Conservation (phyloP, 1,140 invertebrate genomes). For the Halyomorpha halys region DNA sequence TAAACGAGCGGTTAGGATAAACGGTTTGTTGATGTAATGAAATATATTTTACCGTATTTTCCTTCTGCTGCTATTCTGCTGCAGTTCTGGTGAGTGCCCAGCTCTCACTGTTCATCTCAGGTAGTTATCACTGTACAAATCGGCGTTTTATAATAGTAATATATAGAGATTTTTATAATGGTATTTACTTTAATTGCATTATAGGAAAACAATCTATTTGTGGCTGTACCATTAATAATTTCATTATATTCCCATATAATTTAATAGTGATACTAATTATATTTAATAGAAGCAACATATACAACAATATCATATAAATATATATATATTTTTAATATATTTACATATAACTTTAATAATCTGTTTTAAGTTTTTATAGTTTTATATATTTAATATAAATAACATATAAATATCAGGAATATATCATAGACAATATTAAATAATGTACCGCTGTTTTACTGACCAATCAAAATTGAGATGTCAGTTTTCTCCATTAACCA, state of each 20-base stretch:
- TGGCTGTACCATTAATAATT: slow-evolving; percentile 28
- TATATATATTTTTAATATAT: slow-evolving; percentile 29
- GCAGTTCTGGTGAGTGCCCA: slow-evolving; percentile 1
- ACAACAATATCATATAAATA: slow-evolving; percentile 14
- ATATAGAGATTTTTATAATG: slow-evolving; percentile 21
- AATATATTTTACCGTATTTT: slow-evolving; percentile 15
- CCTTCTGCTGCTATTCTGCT: slow-evolving; percentile 13
- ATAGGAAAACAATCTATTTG: slow-evolving; percentile 16
- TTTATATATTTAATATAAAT: slow-evolving; percentile 28
- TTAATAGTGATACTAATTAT: slow-evolving; percentile 21
- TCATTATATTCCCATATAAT: slow-evolving; percentile 23
- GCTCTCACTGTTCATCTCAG: slow-evolving; percentile 21
- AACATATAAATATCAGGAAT: slow-evolving; percentile 24
- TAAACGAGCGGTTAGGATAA: slow-evolving; percentile 5
- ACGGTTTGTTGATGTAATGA: slow-evolving; percentile 12
- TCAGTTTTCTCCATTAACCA: slow-evolving; percentile 8
- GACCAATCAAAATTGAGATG: background rate
- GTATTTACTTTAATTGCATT: slow-evolving; percentile 21
- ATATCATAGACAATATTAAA: slow-evolving; percentile 18
- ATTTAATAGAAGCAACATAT: slow-evolving; percentile 21
- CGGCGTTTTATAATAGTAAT: slow-evolving; percentile 14
- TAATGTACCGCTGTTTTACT: slow-evolving; percentile 1
- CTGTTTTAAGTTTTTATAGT: slow-evolving; percentile 30
- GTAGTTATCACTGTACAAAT: slow-evolving; percentile 23
- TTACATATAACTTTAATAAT: slow-evolving; percentile 25